Evolutionary conservation across 2,113 vertebrate species (phyloP).

Genomic region (Trogon surrucura): DNA sequence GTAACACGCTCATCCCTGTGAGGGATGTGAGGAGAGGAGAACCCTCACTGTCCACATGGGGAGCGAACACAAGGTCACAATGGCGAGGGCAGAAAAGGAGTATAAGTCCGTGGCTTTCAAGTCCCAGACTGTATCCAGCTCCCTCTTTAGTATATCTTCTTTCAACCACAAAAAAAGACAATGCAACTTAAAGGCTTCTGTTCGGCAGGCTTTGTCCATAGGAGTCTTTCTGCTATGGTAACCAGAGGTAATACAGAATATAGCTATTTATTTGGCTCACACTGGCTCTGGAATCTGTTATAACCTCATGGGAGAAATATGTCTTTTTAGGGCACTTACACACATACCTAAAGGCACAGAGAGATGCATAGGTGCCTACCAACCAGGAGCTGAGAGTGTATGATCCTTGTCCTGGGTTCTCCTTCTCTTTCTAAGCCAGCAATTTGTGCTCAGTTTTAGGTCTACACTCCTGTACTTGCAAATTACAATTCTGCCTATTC

Average conservation of each 20-base stretch:
- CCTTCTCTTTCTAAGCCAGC: not conserved
- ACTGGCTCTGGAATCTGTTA: not conserved
- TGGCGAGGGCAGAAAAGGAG: not conserved
- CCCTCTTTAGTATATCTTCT: not conserved
- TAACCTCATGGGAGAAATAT: not conserved
- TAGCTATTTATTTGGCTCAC: slow-evolving; percentile 1
- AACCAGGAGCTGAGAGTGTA: not conserved
- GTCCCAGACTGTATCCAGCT: not conserved
- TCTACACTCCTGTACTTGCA: not conserved
- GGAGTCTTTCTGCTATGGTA: not conserved
- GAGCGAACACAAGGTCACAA: not conserved
- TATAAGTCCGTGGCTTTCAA: not conserved
- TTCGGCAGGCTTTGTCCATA: not conserved
- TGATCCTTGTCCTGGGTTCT: not conserved
- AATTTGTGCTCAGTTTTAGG: not conserved
- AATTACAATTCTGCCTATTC: not conserved
- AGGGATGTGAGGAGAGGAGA: not conserved
- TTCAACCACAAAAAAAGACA: not conserved
- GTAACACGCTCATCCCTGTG: not conserved
- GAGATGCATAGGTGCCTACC: not conserved
- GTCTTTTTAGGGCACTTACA: not conserved
- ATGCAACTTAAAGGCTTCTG: not conserved
- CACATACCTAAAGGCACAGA: not conserved
- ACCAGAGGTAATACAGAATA: not conserved
- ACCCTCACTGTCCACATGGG: not conserved